Conservation (phyloP, 2,888 invertebrate species). For the Trypoxylon attenuatum region DNA sequence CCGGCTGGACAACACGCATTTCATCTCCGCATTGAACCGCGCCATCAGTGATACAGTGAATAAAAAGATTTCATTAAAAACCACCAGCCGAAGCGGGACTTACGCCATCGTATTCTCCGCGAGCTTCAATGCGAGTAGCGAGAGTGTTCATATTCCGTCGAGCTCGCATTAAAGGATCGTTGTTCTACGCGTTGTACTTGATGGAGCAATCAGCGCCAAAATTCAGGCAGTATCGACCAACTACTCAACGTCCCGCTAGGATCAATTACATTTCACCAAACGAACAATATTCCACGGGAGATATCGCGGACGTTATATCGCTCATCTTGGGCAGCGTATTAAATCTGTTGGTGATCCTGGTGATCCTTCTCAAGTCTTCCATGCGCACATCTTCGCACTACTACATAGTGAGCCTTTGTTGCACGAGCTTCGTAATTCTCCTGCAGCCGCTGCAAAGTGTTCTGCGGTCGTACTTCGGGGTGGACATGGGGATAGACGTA, state of each 20-base stretch:
- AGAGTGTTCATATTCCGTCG: too few relatives aligned
- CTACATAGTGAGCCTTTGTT: conserved; percentile 58
- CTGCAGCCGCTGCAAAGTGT: conserved; percentile 56
- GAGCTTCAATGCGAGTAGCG: too few relatives aligned
- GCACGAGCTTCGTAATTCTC: conserved; percentile 59
- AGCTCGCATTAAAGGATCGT: too few relatives aligned
- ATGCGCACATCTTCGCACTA: conserved; percentile 51
- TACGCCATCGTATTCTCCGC: too few relatives aligned
- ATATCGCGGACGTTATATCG: conserved; percentile 24
- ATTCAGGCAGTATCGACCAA: too few relatives aligned
- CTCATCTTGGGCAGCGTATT: conserved; percentile 13
- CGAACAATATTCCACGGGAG: conserved; percentile 2
- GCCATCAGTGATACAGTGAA: too few relatives aligned
- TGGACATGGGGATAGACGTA: conserved; percentile 52
- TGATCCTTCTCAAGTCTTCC: conserved; percentile 14
- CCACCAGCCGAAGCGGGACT: too few relatives aligned
- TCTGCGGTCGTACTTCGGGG: conserved; percentile 45
- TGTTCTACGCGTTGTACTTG: too few relatives aligned
- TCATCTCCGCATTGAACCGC: background rate
- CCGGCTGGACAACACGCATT: background rate
- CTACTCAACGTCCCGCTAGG: conserved; percentile 19
- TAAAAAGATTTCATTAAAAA: too few relatives aligned
- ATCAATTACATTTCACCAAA: conserved; percentile 30
- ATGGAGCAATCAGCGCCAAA: too few relatives aligned
- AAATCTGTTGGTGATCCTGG: conserved; percentile 24